These are phyloP conservation scores for Brienomyrus longianalis DNA, from an alignment of 2,113 vertebrate genomes.

Conservation along the genomic window DNA sequence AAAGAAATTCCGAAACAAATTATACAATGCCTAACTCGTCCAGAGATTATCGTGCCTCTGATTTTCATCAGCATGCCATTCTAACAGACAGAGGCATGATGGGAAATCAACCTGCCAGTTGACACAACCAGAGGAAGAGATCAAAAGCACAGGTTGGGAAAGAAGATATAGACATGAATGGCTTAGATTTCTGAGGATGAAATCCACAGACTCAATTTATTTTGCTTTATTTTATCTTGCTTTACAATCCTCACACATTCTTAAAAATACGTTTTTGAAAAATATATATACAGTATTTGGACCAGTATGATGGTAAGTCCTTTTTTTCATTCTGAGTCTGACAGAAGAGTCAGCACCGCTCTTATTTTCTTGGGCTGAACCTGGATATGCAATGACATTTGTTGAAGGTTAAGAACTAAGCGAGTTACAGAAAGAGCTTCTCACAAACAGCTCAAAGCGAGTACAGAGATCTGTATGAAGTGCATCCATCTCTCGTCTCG, in stretches of 20 bases:
- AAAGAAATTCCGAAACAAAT: background rate
- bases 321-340: background rate
- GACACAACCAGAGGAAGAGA: background rate
- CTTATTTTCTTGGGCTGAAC: background rate
- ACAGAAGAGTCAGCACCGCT: background rate
- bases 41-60: background rate
- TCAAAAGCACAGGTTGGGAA: background rate
- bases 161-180: background rate
- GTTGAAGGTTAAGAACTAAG: conserved; percentile 9
- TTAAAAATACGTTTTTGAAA: background rate
- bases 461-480: background rate
- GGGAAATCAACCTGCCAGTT: background rate
- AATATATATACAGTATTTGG: background rate
- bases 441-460: conserved; percentile 3
- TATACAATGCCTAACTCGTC: background rate
- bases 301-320: background rate
- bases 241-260: background rate
- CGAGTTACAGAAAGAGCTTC: background rate
- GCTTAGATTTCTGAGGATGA: background rate
- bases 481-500: background rate
- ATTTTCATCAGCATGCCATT: background rate
- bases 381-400: background rate
- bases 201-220: background rate
- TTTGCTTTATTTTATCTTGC: background rate
- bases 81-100: background rate